Conservation (phyloP, 2,797 vertebrate genomes). For the Scolopax bukidnonensis region DNA sequence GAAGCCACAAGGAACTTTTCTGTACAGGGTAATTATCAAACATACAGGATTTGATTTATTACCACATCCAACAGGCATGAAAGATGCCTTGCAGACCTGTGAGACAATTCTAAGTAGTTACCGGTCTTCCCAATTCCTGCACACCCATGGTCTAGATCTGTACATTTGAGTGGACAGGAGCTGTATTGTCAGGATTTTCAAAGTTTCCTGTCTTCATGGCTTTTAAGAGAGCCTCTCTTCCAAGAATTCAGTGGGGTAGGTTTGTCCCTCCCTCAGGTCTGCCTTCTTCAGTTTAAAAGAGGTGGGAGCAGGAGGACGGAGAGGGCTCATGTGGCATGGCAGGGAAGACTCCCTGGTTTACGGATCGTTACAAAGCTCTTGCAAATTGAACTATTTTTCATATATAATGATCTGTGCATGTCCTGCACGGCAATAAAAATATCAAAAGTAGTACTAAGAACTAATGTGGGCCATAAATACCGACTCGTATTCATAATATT, state of each 20-base stretch:
- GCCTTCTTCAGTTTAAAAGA: not conserved
- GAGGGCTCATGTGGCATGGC: not conserved
- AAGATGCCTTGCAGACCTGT: not conserved
- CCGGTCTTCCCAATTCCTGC: not conserved
- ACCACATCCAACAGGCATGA: not conserved
- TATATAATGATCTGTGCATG: slow-evolving; percentile 52
- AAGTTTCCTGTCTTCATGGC: not conserved
- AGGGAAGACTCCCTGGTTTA: slow-evolving; percentile 25
- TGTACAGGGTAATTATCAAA: fast-evolving
- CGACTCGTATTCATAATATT: slow-evolving; percentile 54
- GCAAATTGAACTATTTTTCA: slow-evolving; percentile 73
- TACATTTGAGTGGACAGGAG: not conserved
- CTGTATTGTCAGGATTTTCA: not conserved
- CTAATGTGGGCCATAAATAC: slow-evolving; percentile 63
- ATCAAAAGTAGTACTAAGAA: slow-evolving; percentile 63
- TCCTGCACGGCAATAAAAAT: slow-evolving; percentile 56
- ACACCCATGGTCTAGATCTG: not conserved
- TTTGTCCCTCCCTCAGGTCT: not conserved
- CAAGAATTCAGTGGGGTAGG: not conserved
- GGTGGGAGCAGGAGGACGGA: not conserved
- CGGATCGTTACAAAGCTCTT: not conserved
- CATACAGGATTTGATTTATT: not conserved
- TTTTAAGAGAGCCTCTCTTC: not conserved
- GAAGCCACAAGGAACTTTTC: not conserved
- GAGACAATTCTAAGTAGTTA: not conserved